Conservation (phyloP, 2,797 vertebrate species). For the Clamator glandarius region DNA sequence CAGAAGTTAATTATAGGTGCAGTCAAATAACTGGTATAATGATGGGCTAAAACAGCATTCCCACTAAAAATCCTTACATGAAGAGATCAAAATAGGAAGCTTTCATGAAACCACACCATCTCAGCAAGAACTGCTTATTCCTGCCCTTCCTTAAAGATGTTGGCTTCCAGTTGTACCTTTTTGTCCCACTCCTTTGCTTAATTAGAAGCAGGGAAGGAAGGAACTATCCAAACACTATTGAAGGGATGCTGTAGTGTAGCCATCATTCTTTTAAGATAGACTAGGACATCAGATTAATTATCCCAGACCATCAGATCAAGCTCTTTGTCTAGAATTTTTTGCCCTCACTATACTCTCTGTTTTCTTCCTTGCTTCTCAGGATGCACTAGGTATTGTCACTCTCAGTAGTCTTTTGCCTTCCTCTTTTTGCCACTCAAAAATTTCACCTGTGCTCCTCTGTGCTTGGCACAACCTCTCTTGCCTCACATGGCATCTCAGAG, state of each 20-base stretch:
- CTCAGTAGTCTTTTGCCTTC: neutral
- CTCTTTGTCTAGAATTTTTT: neutral
- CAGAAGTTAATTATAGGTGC: neutral
- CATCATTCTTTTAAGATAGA: neutral
- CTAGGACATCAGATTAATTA: neutral
- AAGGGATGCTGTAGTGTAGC: neutral
- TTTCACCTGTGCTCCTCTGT: neutral
- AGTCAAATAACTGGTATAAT: neutral
- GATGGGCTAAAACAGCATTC: neutral
- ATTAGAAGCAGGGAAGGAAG: neutral
- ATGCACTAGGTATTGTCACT: neutral
- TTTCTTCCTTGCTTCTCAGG: neutral
- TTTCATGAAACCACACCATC: neutral
- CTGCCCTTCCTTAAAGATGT: neutral
- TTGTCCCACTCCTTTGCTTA: neutral
- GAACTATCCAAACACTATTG: neutral
- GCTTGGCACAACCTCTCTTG: neutral
- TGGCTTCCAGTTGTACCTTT: neutral
- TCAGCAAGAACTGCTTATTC: neutral
- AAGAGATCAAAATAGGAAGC: neutral
- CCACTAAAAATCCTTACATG: neutral
- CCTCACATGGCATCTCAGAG: rapidly evolving
- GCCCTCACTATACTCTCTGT: neutral
- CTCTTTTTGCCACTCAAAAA: neutral
- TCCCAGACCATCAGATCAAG: neutral